Evolutionary conservation across 2,797 vertebrate genomes (phyloP), one percentile per base, ranked within the genome.

Genomic region (Huso huso): DNA sequence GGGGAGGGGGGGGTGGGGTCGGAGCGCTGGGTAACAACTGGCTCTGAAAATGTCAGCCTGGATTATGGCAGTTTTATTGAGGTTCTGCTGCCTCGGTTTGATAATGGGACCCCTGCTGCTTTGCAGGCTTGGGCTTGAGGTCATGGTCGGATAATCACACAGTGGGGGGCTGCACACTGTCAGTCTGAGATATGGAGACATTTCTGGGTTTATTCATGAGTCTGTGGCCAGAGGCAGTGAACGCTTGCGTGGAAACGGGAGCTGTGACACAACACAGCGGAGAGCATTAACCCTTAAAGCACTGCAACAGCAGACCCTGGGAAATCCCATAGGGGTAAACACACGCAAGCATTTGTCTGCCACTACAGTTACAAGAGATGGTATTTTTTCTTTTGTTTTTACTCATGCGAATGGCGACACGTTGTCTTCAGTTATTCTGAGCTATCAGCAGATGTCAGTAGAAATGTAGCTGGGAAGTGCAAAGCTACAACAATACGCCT

Each of bases 81-180:
- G 69, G 64, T 51, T 71, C 58, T 55, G 69, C 69, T 69, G 65
- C 62, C 65, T 68, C 69, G 37, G 65, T 69, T 66, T 66, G 72
- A 73, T 77, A 79, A 75, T 75, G 71, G 72, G 71, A 62, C 71
- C 68, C 75, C 71, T 67, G 71, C 75, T 74, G 75, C 51, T 65
- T 58, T 9, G 12, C 12, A 37, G 50, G n/a, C 49, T 51, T 49
- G 64, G 61, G 52, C 10, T 51, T 64, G 64, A 63, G 70, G 73
- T 69, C 66, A 76, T 59, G 48, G 72, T 66, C 50, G 61, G 58
- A 64, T 70, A 62, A 57, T 61, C 68, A 59, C 55, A 50, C 65
- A 70, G 51, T 23, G 60, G 67, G 63, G 67, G 68, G 48, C 48
- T 8, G 55, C 57, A 48, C 57, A 62, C 66, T 75, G 74, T 72